Evolutionary conservation across 2,888 invertebrate species (phyloP).

Genomic region (Oeneis ivallda): DNA sequence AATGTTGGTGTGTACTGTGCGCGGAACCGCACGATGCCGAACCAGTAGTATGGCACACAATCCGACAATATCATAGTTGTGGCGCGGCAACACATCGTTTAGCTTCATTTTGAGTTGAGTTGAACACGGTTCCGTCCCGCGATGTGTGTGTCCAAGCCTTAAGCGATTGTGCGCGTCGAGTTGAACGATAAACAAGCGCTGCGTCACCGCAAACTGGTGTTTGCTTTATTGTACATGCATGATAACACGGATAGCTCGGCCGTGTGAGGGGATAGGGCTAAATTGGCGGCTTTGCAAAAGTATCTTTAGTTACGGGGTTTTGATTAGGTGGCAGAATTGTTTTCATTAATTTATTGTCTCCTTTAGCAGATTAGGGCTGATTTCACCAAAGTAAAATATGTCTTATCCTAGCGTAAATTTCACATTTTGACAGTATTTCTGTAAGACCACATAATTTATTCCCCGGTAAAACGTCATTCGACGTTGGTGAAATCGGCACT

Average conservation of each 20-base stretch:
- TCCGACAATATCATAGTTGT: too few relatives aligned
- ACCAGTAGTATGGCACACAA: too few relatives aligned
- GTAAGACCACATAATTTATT: too few relatives aligned
- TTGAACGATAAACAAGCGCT: conserved; percentile 70
- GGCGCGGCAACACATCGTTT: background rate
- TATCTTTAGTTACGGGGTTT: conserved; percentile 24
- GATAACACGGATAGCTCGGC: conserved; percentile 62
- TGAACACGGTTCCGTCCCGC: background rate
- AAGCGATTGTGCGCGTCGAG: conserved; percentile 64
- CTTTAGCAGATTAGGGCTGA: too few relatives aligned
- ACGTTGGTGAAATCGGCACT: too few relatives aligned
- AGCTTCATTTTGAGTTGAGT: background rate
- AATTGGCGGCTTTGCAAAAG: conserved; percentile 26
- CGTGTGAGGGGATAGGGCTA: conserved; percentile 33
- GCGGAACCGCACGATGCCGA: too few relatives aligned
- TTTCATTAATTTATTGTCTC: conserved; percentile 3
- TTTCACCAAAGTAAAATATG: too few relatives aligned
- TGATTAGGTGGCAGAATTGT: conserved; percentile 22
- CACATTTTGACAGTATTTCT: too few relatives aligned
- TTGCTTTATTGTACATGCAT: conserved; percentile 72
- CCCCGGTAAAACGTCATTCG: too few relatives aligned
- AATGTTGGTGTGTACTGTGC: too few relatives aligned
- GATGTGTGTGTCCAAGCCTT: conserved; percentile 41
- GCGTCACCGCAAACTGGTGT: conserved; percentile 70
- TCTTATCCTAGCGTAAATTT: too few relatives aligned